Conservation (phyloP, 2,888 invertebrate species). For the Pomacea canaliculata region DNA sequence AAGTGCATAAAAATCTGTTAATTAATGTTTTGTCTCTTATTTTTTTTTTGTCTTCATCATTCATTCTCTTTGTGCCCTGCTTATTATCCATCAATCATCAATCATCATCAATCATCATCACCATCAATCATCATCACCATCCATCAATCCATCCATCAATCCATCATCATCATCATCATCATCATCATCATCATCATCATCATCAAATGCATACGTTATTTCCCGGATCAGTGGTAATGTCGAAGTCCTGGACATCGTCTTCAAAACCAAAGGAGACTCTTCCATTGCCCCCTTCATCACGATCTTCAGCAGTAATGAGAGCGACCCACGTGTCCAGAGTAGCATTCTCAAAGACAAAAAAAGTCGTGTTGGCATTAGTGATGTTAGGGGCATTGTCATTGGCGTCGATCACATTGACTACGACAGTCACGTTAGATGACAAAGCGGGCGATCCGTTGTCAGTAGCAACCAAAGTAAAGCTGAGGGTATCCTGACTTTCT, state of each 20-base stretch:
- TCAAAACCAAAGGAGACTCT: constrained; percentile 81
- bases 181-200: too few species aligned
- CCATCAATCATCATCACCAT: too few species aligned
- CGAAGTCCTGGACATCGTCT: constrained; percentile 80
- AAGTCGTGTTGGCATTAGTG: constrained; percentile 37
- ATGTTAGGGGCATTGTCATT: constrained; percentile 85
- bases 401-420: constrained; percentile 80
- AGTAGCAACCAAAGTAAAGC: constrained; percentile 50
- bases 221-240: constrained; percentile 73
- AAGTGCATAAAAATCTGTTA: too few species aligned
- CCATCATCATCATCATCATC: too few species aligned
- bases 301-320: constrained; percentile 80
- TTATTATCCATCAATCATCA: too few species aligned
- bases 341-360: constrained; percentile 49
- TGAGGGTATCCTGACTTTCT: constrained; percentile 38
- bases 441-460: constrained; percentile 49
- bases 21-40: too few species aligned
- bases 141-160: too few species aligned
- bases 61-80: too few species aligned
- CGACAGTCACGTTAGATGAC: constrained; percentile 74
- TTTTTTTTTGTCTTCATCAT: too few species aligned
- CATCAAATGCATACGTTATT: too few species aligned
- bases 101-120: too few species aligned
- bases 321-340: constrained; percentile 72
- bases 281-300: constrained; percentile 74